phyloP scores from a whole-genome alignment of 2,888 invertebrate genomes.

The Baccha elongata region DNA sequence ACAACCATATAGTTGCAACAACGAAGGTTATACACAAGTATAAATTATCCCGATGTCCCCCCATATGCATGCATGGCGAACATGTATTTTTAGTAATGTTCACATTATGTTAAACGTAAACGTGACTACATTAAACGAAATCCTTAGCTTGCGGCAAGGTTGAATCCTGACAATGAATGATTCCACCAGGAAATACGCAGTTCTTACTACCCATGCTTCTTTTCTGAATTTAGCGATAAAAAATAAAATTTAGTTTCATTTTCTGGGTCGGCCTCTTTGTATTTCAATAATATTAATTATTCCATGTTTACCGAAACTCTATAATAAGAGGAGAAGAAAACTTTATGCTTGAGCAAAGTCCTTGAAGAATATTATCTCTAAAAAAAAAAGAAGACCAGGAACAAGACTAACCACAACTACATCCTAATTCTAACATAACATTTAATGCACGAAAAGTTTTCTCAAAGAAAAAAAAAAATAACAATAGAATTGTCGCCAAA shows the following conservation, averaged over 20 bases:
- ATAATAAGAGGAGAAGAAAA: constrained; percentile 11
- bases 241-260: constrained; percentile 10
- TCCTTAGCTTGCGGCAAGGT: constrained; percentile 46
- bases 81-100: constrained; percentile 31
- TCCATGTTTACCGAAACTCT: constrained; percentile 50
- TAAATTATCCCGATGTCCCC: constrained; percentile 9
- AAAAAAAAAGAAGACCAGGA: constrained; percentile 10
- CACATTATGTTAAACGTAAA: constrained; percentile 57
- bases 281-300: constrained; percentile 42
- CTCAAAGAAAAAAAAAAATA: neutral
- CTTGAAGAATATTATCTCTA: constrained; percentile 12
- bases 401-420: constrained; percentile 3
- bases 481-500: constrained; percentile 57
- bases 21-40: neutral
- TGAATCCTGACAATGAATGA: constrained; percentile 27
- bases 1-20: neutral
- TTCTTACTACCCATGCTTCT: too few relatives aligned
- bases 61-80: constrained; percentile 39
- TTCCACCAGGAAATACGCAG: constrained; percentile 8
- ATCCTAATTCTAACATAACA: constrained; percentile 50
- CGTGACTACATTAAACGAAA: constrained; percentile 48
- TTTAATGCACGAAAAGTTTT: constrained; percentile 57
- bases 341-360: constrained; percentile 25
- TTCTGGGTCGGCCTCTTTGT: constrained; percentile 2
- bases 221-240: neutral